Evolutionary conservation across 2,113 vertebrate species (phyloP), one percentile per base, ranked within the genome.

Genomic region (Oncorhynchus kisutch): DNA sequence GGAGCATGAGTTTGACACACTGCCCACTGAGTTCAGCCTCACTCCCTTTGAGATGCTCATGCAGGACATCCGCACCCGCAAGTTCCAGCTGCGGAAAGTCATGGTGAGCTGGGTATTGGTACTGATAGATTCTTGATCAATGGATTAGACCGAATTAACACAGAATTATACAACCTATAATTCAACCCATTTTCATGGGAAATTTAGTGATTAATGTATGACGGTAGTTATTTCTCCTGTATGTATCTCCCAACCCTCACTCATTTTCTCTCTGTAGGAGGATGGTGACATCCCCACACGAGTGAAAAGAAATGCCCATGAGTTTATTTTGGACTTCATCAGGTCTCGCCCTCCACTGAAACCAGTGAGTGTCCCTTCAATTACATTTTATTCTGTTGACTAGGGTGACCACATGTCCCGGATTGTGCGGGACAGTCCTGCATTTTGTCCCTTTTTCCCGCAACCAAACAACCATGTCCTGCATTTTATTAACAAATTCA

Each of bases 41-140:
- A 99, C 97, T 0, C 97, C 97, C 49, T 99, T 98, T 0, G 97
- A 99, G 93, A 99, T 98, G 96, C 94, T 99, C 71, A 98, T 99
- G 96, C 96, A 99, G 90, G 97, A 99, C 89, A 99, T 99, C 80
- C 94, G 96, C 0, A 91, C 95, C 0, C 92, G 95, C 78, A 98
- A 96, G 84, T 98, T 96, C 88, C 96, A 97, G 85, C 95, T 99
- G 0, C 96, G 96, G 81, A 97, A 97, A 92, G 96, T 99, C 68
- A 51, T 49, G 68, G 68, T 70, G 68, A 70, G 68, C 39, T 34
- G 4, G 20, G 31, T 18, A 4, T 18, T 14, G 16, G 18, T 12
- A n/a, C 14, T 20, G 34, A 20, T 34, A 27, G 6, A 34, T 4
- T 34, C 66, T 13, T 64, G 60, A 12, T 64, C n/a, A 64, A 25